A percentile compares a stretch with the other conserved stretches of the same genome.
These are phyloP conservation scores for Dasyprocta punctata DNA, from an alignment of 2,113 vertebrate genomes.

Conservation along the genomic window DNA sequence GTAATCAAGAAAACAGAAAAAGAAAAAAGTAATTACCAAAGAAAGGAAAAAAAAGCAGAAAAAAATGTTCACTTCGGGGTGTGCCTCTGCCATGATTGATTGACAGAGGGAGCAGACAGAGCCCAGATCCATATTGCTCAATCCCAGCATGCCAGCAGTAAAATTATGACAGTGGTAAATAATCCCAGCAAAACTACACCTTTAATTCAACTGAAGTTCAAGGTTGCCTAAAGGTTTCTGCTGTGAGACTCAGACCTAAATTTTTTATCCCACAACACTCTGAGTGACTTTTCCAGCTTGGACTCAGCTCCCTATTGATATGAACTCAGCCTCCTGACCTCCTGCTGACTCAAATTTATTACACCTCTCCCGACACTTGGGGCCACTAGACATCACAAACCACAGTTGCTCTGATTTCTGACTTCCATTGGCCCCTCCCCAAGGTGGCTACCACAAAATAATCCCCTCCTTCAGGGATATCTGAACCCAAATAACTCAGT, in stretches of 20 bases:
- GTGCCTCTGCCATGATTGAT: not conserved
- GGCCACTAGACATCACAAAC: not conserved
- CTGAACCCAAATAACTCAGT: too few species aligned
- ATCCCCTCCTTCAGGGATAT: fast-evolving
- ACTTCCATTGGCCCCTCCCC: not conserved
- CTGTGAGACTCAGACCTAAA: not conserved
- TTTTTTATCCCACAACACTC: not conserved
- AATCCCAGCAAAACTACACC: too few species aligned
- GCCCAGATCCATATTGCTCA: too few species aligned
- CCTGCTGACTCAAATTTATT: not conserved
- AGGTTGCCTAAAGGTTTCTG: not conserved
- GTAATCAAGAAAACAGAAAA: not conserved
- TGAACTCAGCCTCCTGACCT: too few species aligned
- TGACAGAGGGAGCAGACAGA: not conserved
- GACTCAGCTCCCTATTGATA: too few species aligned
- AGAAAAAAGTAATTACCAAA: not conserved
- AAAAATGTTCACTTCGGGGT: not conserved
- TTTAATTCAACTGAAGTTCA: too few species aligned
- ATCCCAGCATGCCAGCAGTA: too few species aligned
- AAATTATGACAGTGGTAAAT: too few species aligned
- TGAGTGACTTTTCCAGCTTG: not conserved
- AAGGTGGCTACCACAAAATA: not conserved
- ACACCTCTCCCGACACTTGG: not conserved
- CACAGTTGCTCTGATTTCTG: not conserved
- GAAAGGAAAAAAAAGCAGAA: not conserved